Conservation (phyloP, 1,140 invertebrate species). For the Drosophila setifemur region DNA sequence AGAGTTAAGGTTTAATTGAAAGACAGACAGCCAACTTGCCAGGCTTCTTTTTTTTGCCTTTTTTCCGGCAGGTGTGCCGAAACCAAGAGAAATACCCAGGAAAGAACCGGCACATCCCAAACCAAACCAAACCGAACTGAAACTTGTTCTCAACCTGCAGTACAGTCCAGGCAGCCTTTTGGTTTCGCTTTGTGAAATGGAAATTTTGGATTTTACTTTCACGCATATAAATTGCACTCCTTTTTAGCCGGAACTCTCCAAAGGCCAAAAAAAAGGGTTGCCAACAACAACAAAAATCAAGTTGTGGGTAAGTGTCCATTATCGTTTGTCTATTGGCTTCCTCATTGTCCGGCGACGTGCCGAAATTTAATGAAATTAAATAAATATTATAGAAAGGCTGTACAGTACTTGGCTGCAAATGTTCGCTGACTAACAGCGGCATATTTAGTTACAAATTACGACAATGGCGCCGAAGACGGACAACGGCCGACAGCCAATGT, state of each 20-base stretch:
- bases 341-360: conserved; percentile 66
- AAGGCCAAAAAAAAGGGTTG: conserved; percentile 35
- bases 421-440: conserved; percentile 28
- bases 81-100: conserved; percentile 42
- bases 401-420: conserved; percentile 26
- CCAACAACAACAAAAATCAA: no score
- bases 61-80: conserved; percentile 59
- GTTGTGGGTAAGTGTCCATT: conserved; percentile 60
- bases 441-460: conserved; percentile 80
- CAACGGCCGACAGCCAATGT: conserved; percentile 41
- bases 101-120: conserved; percentile 33
- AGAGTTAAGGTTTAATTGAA: conserved; percentile 50
- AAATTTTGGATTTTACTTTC: conserved; percentile 73
- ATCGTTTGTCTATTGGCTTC: conserved; percentile 61
- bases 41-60: conserved; percentile 33
- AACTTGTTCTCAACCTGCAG: conserved; percentile 41
- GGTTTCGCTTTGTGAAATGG: conserved; percentile 57
- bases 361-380: conserved; percentile 78
- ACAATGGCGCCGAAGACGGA: conserved; percentile 60
- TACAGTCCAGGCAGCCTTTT: conserved; percentile 6
- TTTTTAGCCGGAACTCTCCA: conserved; percentile 13
- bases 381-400: conserved; percentile 65
- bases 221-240: conserved; percentile 39
- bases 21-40: conserved; percentile 29
- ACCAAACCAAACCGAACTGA: conserved; percentile 20